These are phyloP conservation scores for Spea hammondii DNA, from an alignment of 2,797 vertebrate species.

Conservation along the genomic window DNA sequence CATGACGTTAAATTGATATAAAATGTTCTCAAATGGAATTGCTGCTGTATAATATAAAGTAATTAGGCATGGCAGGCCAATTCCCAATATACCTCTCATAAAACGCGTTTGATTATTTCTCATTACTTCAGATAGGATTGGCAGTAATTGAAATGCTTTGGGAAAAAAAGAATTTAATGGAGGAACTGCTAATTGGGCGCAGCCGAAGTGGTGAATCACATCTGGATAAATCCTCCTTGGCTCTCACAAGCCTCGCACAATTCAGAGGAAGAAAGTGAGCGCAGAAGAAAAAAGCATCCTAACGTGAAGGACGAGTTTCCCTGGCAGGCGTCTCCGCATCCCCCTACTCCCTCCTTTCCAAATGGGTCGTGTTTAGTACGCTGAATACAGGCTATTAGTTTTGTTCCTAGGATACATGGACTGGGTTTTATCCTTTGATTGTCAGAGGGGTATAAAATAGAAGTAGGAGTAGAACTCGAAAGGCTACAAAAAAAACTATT, in stretches of 20 bases:
- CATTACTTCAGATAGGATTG: slow-evolving; percentile 50
- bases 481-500: no score
- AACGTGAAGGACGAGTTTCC: slow-evolving; percentile 53
- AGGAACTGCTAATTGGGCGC: slow-evolving; percentile 56
- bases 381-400: slow-evolving; percentile 20
- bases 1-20: slow-evolving; percentile 27
- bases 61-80: slow-evolving; percentile 47
- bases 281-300: slow-evolving; percentile 52
- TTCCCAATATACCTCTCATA: slow-evolving; percentile 53
- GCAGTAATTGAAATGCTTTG: slow-evolving; percentile 54
- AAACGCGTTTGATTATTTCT: slow-evolving; percentile 49
- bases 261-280: slow-evolving; percentile 13
- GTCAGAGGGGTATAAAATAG: neutral
- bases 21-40: slow-evolving; percentile 48
- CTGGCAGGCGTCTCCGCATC: slow-evolving; percentile 51
- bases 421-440: slow-evolving; percentile 5
- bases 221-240: slow-evolving; percentile 24
- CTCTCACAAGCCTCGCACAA: slow-evolving; percentile 49
- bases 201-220: slow-evolving; percentile 45
- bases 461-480: no score
- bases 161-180: slow-evolving; percentile 52
- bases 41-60: slow-evolving; percentile 53
- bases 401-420: slow-evolving; percentile 14
- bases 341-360: slow-evolving; percentile 46
- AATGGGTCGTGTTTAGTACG: slow-evolving; percentile 23